Percentiles rank a stretch among this genome's conserved stretches.
Conservation (phyloP, 2,113 vertebrate genomes). For the Clarias macrocephalus region DNA sequence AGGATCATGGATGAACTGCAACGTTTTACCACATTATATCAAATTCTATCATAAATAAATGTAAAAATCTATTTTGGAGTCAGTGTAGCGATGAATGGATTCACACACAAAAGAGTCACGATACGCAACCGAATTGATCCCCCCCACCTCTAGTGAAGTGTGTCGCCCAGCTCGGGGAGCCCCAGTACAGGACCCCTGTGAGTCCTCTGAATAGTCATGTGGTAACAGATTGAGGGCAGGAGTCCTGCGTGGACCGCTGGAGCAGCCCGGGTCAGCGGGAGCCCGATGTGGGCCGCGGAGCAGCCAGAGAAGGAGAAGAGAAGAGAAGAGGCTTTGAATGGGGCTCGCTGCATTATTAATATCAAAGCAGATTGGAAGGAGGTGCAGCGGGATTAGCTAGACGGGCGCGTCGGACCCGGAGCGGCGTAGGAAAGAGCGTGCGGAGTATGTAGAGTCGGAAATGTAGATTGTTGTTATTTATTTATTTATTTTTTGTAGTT, state of each 20-base stretch:
- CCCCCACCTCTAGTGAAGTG: background rate
- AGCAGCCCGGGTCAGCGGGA: slow-evolving; percentile 40
- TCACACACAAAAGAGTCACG: too few species aligned
- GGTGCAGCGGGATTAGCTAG: slow-evolving; percentile 63
- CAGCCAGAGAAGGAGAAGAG: slow-evolving; percentile 13
- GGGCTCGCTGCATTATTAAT: slow-evolving; percentile 87
- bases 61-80: too few species aligned
- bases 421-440: slow-evolving; percentile 7
- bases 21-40: too few species aligned
- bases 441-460: background rate
- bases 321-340: slow-evolving; percentile 39
- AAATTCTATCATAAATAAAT: too few species aligned
- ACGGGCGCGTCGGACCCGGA: slow-evolving; percentile 13
- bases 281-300: slow-evolving; percentile 67
- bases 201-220: slow-evolving; percentile 78
- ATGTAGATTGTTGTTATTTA: background rate
- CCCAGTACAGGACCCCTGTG: slow-evolving; percentile 61
- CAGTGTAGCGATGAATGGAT: too few species aligned
- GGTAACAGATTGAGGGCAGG: slow-evolving; percentile 79
- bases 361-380: slow-evolving; percentile 76
- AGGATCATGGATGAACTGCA: too few species aligned
- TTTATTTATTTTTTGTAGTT: too few species aligned
- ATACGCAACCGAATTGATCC: too few species aligned
- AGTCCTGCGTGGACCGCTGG: slow-evolving; percentile 55
- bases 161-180: background rate